phyloP scores from a whole-genome alignment of 2,113 vertebrate species.

The Baryphthengus martii region DNA sequence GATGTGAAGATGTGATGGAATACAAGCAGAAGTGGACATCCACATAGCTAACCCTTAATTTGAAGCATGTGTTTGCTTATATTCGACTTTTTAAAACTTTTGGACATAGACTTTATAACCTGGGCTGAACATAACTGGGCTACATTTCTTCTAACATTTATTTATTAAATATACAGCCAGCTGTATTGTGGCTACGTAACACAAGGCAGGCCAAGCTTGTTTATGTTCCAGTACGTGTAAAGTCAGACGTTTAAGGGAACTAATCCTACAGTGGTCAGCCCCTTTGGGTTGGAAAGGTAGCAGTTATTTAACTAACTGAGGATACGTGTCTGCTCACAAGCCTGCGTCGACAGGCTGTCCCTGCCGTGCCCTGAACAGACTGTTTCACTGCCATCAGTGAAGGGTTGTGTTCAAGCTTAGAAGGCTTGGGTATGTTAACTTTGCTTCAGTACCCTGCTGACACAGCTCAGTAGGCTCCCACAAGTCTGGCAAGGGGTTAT shows the following conservation, averaged over 20 bases:
- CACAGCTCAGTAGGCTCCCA: neutral
- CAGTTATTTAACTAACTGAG: neutral
- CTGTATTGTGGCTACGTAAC: neutral
- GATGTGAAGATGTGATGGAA: neutral
- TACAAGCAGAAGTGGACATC: neutral
- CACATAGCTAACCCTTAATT: neutral
- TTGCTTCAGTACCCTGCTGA: neutral
- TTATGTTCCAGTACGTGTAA: neutral
- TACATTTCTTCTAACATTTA: neutral
- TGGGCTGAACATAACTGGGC: neutral
- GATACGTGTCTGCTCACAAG: neutral
- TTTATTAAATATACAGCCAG: neutral
- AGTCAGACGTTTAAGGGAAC: neutral
- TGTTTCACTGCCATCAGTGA: rapidly evolving
- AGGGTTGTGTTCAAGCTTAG: neutral
- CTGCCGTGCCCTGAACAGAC: neutral
- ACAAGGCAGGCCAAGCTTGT: neutral
- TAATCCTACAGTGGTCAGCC: neutral
- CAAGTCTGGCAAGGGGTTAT: neutral
- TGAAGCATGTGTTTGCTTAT: neutral
- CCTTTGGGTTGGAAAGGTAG: neutral
- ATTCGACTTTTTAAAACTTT: neutral
- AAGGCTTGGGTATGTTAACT: rapidly evolving
- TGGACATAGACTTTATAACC: neutral
- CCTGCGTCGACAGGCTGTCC: neutral